Conservation (phyloP, 2,113 vertebrate species). For the Lophius piscatorius region DNA sequence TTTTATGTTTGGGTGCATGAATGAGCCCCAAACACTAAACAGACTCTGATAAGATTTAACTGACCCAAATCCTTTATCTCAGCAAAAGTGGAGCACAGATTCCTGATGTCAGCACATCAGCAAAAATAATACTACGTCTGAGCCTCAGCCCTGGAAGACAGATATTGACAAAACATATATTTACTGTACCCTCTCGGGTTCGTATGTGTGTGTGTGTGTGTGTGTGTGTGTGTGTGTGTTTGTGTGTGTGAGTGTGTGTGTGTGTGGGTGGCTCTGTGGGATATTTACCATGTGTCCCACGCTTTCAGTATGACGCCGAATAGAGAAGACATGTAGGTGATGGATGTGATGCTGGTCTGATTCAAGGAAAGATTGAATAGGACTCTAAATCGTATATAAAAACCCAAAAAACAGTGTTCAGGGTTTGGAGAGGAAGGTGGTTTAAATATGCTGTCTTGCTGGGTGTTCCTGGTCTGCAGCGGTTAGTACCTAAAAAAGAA, state of each 20-base stretch:
- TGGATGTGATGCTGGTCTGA: no score
- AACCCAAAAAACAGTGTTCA: no score
- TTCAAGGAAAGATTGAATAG: no score
- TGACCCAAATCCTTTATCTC: slow-evolving; percentile 62
- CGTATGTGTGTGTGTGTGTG: slow-evolving; percentile 21
- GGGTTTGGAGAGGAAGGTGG: no score
- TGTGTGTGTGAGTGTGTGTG: background rate
- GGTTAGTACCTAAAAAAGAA: no score
- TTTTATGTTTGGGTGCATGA: slow-evolving; percentile 26
- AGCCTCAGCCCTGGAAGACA: slow-evolving; percentile 41
- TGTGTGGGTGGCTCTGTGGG: no score
- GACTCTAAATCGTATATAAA: no score
- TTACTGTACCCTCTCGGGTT: slow-evolving; percentile 51
- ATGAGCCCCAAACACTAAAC: slow-evolving; percentile 19
- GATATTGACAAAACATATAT: slow-evolving; percentile 66
- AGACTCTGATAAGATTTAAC: slow-evolving; percentile 59
- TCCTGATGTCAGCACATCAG: slow-evolving; percentile 49
- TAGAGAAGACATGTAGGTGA: no score
- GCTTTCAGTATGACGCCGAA: no score
- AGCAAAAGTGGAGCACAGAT: slow-evolving; percentile 60
- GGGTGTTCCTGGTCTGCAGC: no score
- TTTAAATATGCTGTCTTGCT: no score
- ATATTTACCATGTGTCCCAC: no score
- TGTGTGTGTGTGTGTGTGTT: slow-evolving; percentile 6
- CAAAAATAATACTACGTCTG: slow-evolving; percentile 25